Conservation (phyloP, 2,113 vertebrate genomes). For the Cyphomyrus plagiostoma region DNA sequence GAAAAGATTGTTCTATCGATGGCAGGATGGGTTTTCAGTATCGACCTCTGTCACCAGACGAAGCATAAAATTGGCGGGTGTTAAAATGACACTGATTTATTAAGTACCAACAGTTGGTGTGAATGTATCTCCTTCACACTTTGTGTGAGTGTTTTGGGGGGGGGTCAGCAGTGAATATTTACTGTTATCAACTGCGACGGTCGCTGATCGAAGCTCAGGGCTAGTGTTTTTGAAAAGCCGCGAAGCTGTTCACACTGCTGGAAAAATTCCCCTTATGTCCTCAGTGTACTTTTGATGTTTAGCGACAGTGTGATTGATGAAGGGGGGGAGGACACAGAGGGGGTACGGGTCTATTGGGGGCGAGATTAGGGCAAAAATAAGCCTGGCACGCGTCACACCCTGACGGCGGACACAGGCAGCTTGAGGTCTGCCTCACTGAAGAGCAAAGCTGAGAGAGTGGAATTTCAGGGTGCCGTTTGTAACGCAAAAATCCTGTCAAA, state of each 20-base stretch:
- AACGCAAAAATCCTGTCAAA: conserved; percentile 57
- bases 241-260: conserved; percentile 61
- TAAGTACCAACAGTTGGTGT: conserved; percentile 63
- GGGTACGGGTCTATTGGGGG: neutral
- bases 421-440: neutral
- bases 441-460: conserved; percentile 13
- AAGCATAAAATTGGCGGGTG: neutral
- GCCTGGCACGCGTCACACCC: conserved; percentile 46
- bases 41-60: neutral
- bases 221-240: conserved; percentile 60
- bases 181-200: conserved; percentile 57
- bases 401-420: conserved; percentile 15
- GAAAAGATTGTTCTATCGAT: neutral
- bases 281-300: conserved; percentile 50
- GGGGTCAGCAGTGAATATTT: conserved; percentile 50
- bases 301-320: conserved; percentile 64
- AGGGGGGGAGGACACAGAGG: neutral
- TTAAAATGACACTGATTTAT: neutral
- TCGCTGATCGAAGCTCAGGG: conserved; percentile 44
- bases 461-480: conserved; percentile 62
- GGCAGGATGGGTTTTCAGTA: neutral
- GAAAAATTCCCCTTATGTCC: conserved; percentile 54
- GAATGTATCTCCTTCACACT: conserved; percentile 44
- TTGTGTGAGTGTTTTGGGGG: conserved; percentile 34
- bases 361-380: conserved; percentile 58